These are phyloP conservation scores for Achroia grisella DNA, from an alignment of 1,140 invertebrate genomes.

Conservation along the genomic window DNA sequence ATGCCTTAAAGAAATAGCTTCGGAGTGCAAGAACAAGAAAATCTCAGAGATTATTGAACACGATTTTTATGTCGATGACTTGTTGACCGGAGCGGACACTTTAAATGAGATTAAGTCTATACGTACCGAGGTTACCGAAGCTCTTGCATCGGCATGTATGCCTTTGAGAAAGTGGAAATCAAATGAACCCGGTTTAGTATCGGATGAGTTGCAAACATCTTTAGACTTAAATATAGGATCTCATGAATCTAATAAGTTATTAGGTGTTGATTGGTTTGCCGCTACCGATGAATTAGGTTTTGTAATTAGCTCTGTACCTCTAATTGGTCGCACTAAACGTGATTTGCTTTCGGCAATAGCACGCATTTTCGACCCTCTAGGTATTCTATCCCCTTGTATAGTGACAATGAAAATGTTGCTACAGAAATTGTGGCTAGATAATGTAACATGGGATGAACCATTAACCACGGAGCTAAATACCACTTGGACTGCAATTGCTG, in stretches of 20 bases:
- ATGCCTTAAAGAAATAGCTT: constrained; percentile 14
- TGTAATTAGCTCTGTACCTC: constrained; percentile 2
- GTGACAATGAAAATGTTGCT: constrained; percentile 15
- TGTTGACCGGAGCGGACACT: constrained; percentile 40
- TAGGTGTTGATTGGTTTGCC: constrained; percentile 17
- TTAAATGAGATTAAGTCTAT: constrained; percentile 12
- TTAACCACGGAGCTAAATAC: constrained; percentile 8
- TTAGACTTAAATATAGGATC: constrained; percentile 13
- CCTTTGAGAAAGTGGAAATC: constrained; percentile 16
- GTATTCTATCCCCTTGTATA: constrained; percentile 10
- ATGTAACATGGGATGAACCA: constrained; percentile 16
- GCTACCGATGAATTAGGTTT: constrained; percentile 9
- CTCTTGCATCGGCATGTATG: constrained; percentile 9
- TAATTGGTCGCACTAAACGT: constrained; percentile 10
- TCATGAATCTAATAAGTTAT: constrained; percentile 6
- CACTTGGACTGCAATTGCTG: constrained; percentile 8
- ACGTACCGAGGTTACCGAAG: constrained; percentile 12
- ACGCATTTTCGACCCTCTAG: constrained; percentile 21
- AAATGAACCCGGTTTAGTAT: constrained; percentile 1
- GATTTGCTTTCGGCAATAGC: constrained; percentile 18
- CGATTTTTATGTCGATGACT: constrained; percentile 70
- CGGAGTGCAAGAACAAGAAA: constrained; percentile 10
- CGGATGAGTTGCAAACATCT: neutral
- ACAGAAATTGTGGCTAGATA: constrained; percentile 16
- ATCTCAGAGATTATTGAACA: constrained; percentile 20